phyloP scores from a whole-genome alignment of 2,797 vertebrate genomes.

The Knipowitschia caucasica region DNA sequence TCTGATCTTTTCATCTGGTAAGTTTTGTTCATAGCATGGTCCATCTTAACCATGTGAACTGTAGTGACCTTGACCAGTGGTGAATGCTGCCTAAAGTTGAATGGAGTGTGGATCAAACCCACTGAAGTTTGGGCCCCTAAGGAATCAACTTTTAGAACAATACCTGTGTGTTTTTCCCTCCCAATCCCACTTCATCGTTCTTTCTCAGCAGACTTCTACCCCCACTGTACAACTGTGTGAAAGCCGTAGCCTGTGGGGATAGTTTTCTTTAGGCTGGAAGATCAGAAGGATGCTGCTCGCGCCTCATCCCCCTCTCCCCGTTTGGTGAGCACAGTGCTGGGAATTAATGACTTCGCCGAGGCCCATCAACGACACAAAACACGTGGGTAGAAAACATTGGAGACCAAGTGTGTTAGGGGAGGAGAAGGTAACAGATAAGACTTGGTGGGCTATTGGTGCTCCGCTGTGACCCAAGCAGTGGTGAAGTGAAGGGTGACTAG shows the following conservation, averaged over 20 bases:
- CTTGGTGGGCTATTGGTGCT: constrained; percentile 32
- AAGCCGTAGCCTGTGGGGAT: constrained; percentile 57
- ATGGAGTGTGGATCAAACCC: too few relatives aligned
- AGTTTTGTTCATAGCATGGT: too few relatives aligned
- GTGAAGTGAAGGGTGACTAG: constrained; percentile 47
- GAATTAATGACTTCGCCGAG: constrained; percentile 69
- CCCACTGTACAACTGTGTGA: constrained; percentile 12
- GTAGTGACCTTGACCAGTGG: too few relatives aligned
- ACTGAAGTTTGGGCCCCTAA: constrained; percentile 40
- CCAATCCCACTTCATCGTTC: constrained; percentile 19
- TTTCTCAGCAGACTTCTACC: constrained; percentile 18
- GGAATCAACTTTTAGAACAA: constrained; percentile 52
- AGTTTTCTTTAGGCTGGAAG: constrained; percentile 67
- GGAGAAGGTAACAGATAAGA: constrained; percentile 53
- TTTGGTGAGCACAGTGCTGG: constrained; percentile 53
- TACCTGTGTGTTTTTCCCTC: constrained; percentile 57
- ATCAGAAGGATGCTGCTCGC: constrained; percentile 67
- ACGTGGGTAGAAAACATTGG: constrained; percentile 50
- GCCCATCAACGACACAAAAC: constrained; percentile 60
- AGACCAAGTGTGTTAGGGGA: constrained; percentile 24
- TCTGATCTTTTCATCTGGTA: too few relatives aligned
- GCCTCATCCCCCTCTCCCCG: constrained; percentile 59
- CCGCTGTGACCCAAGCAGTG: constrained; percentile 28
- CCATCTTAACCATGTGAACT: too few relatives aligned
- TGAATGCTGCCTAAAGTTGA: too few relatives aligned